Base-by-base conservation (phyloP, 2,113 vertebrate species). In the Lates calcarifer region DNA sequence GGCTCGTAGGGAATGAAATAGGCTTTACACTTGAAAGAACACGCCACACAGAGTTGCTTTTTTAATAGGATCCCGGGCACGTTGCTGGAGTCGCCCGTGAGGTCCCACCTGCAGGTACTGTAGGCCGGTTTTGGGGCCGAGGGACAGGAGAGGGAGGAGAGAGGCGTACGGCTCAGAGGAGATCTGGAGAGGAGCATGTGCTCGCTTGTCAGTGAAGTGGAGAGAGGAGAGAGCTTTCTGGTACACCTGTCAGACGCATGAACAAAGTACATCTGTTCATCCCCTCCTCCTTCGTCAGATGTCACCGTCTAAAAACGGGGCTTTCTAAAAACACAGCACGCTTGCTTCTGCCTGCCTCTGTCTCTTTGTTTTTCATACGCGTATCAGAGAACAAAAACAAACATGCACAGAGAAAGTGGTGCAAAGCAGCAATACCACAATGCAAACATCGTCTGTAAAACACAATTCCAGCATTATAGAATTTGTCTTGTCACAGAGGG, bases 1-100 rank as follows among this genome's bases (percentile, higher is more conserved):
- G 81, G 83, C 87, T 91, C n/a, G 7, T 67, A 57, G 81, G 86
- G 87, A 84, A 82, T 82, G 84, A 92, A 91, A 94, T 91, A 81
- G 86, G 86, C 85, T 93, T 93, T 89, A 84, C 92, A 92, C 92
- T 88, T 66, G 57, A 92, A 79, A 73, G 86, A 72, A 72, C 89
- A 87, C 81, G 60, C 84, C 79, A 45, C 82, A 74, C 68, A 41
- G 33, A 64, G 64, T 60, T 80, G 61, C 72, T 57, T 77, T 87
- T 82, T 85, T 82, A 89, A 90, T 89, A 66, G 79, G 79, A 91
- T 87, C 75, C 73, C 28, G 57, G 79, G 33, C 71, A 82, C 69
- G 79, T 71, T 49, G 81, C 78, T 39, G 22, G 71, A 86, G 80
- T 74, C 57, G 60, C 83, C 62, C 49, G 70, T 22, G 78, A 77